These are phyloP conservation scores for Platysteira castanea DNA, from an alignment of 2,113 vertebrate genomes.

Conservation along the genomic window DNA sequence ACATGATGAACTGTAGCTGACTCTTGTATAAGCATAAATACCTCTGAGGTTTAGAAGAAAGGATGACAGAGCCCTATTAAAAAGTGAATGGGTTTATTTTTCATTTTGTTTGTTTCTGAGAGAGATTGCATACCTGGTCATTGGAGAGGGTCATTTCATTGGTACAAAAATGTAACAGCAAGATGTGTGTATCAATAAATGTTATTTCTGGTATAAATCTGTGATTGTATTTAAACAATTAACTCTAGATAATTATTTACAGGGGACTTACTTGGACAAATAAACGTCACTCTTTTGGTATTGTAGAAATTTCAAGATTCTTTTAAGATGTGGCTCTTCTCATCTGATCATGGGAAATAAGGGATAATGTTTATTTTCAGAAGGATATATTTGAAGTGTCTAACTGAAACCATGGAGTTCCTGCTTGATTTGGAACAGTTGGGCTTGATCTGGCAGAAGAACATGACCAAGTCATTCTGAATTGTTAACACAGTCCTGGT, in stretches of 20 bases:
- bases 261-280: not conserved
- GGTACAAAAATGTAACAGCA: not conserved
- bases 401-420: not conserved
- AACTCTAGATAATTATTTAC: not conserved
- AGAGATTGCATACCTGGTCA: not conserved
- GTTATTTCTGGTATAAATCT: not conserved
- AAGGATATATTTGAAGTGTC: not conserved
- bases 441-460: not conserved
- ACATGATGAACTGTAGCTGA: not conserved
- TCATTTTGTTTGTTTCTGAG: not conserved
- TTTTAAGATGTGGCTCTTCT: not conserved
- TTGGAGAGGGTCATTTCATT: not conserved
- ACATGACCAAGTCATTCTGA: not conserved
- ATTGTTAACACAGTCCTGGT: not conserved
- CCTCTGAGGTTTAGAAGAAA: not conserved
- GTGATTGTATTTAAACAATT: not conserved
- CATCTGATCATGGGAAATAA: not conserved
- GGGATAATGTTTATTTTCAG: not conserved
- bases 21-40: not conserved
- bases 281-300: not conserved
- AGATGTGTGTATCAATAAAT: not conserved
- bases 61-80: not conserved
- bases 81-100: not conserved
- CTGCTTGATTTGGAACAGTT: not conserved
- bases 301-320: not conserved